These are phyloP conservation scores for Polylopha cassiicola DNA, from an alignment of 2,888 invertebrate genomes.

Conservation along the genomic window DNA sequence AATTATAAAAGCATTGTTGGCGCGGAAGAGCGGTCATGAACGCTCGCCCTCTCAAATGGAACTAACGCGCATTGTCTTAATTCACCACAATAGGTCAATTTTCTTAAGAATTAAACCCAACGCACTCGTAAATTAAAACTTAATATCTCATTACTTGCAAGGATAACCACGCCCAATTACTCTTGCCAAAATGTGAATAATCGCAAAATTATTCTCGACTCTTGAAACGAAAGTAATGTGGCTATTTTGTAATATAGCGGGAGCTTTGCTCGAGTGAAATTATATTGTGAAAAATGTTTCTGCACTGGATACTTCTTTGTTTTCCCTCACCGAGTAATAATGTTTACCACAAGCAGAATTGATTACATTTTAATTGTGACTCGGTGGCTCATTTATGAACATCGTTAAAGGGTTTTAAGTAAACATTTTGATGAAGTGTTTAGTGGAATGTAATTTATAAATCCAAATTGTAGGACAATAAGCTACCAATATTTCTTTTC, in stretches of 20 bases:
- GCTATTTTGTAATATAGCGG: background rate
- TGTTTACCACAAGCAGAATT: no score
- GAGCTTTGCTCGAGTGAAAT: background rate
- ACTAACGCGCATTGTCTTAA: conserved; percentile 72
- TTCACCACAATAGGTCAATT: conserved; percentile 72
- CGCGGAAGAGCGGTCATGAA: conserved; percentile 20
- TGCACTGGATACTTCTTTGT: no score
- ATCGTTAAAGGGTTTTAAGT: no score
- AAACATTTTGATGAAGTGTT: no score
- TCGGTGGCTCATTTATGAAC: no score
- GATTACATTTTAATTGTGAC: no score
- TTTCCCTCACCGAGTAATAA: no score
- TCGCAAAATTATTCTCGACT: conserved; percentile 10
- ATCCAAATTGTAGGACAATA: no score
- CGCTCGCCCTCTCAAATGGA: conserved; percentile 59
- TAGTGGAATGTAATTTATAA: no score
- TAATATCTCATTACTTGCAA: conserved; percentile 75
- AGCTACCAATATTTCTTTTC: no score
- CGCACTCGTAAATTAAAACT: conserved; percentile 71
- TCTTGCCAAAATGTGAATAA: conserved; percentile 49
- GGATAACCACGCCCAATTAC: conserved; percentile 48
- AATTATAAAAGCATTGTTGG: conserved; percentile 68
- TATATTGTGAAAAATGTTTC: background rate
- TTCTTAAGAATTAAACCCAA: conserved; percentile 65
- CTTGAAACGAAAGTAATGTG: conserved; percentile 6